Evolutionary conservation across 2,113 vertebrate species (phyloP), one percentile per base, ranked within the genome.

Genomic region (Meriones unguiculatus): DNA sequence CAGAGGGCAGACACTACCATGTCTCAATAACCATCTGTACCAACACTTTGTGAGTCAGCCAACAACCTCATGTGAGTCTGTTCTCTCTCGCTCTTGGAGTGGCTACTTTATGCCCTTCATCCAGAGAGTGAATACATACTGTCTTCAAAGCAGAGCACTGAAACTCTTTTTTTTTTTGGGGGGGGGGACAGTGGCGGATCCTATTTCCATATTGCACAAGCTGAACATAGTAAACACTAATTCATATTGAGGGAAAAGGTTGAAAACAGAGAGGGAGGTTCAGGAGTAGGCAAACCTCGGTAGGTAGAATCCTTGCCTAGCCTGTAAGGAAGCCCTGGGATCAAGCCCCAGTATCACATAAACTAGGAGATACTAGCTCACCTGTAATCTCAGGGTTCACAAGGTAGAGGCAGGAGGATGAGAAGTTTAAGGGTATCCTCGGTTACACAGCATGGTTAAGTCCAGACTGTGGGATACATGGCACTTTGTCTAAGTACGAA

Each of bases 1-100:
- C 14, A 86, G 95, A 92, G 52, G 95, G 89, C 59, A 78, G 81
- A 87, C 78, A 87, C 92, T 70, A 89, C 91, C 84, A 90, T 89
- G 88, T 93, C 95, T 97, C 97, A 94, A 69, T 65, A 95, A 90
- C 81, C 82, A 86, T 93, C 96, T 95, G 96, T 77, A 72, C 92
- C 92, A 46, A 80, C 57, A 52, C 87, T 91, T 95, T 90, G 93
- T 93, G 67, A 52, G 72, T 84, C 13, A 93, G 69, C 95, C 96
- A 97, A 72, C 22, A 85, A 54, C 91, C 96, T 91, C 3, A 90
- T 70, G 64, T 62, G 72, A 91, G 72, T 94, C 84, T 90, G 81
- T 92, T 94, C 81, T 84, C 77, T 97, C 95, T 97, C 54, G 75
- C 84, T 96, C 94, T 94, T 85, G 57, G 92, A 91, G 89, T 97